A percentile compares a stretch with the other conserved stretches of the same genome.
phyloP scores from a whole-genome alignment of 2,797 vertebrate species.

The Gymnopithys bicolor region DNA sequence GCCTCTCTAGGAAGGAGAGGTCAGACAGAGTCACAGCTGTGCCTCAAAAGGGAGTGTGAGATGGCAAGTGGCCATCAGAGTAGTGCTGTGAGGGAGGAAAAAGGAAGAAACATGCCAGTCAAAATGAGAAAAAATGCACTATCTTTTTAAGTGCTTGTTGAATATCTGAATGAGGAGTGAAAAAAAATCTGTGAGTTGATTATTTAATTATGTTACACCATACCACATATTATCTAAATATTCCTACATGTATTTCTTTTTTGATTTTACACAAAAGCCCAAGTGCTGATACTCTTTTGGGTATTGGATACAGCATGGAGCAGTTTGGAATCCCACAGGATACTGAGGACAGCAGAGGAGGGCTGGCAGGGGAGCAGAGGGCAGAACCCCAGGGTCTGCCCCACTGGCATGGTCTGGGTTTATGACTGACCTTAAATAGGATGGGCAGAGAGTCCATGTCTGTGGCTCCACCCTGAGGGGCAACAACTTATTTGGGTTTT shows the following conservation, averaged over 20 bases:
- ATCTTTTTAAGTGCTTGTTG: background rate
- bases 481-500: accelerated
- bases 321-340: background rate
- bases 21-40: accelerated
- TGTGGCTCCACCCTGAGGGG: background rate
- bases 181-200: background rate
- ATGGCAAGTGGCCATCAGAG: background rate
- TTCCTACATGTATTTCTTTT: background rate
- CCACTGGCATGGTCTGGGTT: background rate
- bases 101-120: background rate
- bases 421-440: background rate
- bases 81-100: background rate
- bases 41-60: background rate
- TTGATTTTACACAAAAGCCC: background rate
- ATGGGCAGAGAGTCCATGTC: background rate
- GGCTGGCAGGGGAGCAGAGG: background rate
- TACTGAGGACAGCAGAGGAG: background rate
- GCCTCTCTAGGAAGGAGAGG: background rate
- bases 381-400: background rate
- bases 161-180: background rate
- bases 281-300: background rate
- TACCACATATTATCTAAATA: background rate
- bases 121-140: background rate
- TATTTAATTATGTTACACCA: background rate
- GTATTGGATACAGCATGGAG: background rate